Evolutionary conservation across 2,797 vertebrate genomes (phyloP).

Genomic region (Rousettus madagascariensis): DNA sequence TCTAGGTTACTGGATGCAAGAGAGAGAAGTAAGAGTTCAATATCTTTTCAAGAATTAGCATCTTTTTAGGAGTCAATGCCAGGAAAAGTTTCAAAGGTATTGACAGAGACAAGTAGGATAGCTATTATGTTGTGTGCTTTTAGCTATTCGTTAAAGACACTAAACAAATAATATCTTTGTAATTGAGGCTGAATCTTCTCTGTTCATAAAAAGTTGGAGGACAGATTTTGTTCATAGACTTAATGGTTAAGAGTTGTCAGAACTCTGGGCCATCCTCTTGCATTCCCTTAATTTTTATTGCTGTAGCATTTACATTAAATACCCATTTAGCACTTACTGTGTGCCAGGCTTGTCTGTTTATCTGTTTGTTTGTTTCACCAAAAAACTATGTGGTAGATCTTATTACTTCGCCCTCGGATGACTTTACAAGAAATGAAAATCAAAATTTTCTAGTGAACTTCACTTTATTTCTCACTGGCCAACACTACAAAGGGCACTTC

Average conservation of each 20-base stretch:
- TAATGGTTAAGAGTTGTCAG: background rate
- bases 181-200: background rate
- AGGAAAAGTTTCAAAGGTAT: background rate
- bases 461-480: background rate
- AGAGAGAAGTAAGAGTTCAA: background rate
- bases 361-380: background rate
- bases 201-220: background rate
- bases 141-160: background rate
- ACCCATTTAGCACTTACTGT: background rate
- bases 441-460: background rate
- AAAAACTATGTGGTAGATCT: background rate
- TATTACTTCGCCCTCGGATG: background rate
- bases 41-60: background rate
- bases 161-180: background rate
- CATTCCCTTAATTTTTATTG: background rate
- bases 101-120: background rate
- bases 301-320: background rate
- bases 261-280: background rate
- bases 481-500: background rate
- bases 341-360: background rate
- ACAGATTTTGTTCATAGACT: background rate
- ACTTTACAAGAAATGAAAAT: background rate
- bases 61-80: background rate
- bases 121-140: background rate
- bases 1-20: accelerated